Evolutionary conservation across 2,113 vertebrate genomes (phyloP).

Genomic region (Coregonus clupeaformis): DNA sequence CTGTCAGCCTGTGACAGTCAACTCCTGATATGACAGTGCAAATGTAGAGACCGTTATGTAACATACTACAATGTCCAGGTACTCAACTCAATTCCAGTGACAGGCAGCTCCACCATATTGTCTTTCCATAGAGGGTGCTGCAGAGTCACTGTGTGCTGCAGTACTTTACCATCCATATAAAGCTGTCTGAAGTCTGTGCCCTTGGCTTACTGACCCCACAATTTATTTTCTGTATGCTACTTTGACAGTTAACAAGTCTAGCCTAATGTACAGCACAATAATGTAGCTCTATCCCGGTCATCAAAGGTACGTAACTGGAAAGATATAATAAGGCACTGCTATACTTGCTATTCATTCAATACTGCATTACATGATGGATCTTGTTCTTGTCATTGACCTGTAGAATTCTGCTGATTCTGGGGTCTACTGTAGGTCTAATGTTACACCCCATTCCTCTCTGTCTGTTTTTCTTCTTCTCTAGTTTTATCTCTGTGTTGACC

Average conservation of each 20-base stretch:
- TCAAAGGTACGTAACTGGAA: background rate
- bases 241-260: background rate
- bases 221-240: background rate
- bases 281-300: background rate
- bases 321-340: no score
- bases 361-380: background rate
- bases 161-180: background rate
- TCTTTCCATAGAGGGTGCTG: constrained; percentile 15
- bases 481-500: constrained; percentile 32
- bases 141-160: background rate
- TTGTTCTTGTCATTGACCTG: background rate
- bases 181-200: no score
- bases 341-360: background rate
- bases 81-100: background rate
- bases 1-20: background rate
- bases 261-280: background rate
- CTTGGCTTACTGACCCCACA: no score
- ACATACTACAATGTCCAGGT: background rate
- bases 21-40: background rate
- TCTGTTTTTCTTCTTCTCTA: background rate
- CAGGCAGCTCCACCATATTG: background rate
- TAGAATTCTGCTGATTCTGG: constrained; percentile 47
- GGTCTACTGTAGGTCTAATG: constrained; percentile 6
- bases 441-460: background rate
- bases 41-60: background rate